Evolutionary conservation across 2,888 invertebrate species (phyloP), one percentile per base, ranked within the genome.

Genomic region (Aphodius sticticus): DNA sequence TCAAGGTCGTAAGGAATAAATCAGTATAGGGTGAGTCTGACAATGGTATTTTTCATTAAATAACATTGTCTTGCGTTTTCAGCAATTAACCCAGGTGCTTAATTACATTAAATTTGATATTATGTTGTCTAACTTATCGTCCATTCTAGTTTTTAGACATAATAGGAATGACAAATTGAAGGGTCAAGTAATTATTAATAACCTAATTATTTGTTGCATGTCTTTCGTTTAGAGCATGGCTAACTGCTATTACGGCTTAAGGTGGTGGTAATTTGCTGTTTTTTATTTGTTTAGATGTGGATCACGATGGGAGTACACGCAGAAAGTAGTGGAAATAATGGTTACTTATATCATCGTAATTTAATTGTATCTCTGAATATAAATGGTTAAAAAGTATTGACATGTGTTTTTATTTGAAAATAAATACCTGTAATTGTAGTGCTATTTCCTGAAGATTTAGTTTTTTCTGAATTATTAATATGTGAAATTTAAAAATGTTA

Each of bases 1-100:
- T 72, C 69, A 74, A 79, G 79, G 79, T 77, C 77, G 70, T 37
- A 79, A 79, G 74, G 79, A 79, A 5, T 79, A 79, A 69, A 12
- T 4, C 5, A 70, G 16, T 53, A 53, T 53, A 53, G 53, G 53
- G 53, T 53, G 53, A 53, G 53, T 53, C 12, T 53, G 9, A 1
- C 7, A 12, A 53, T 53, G 53, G 12, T 53, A 53, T 53, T 53
- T 53, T 53, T 12, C 12, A 53, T 53, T 53, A 9, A 53, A 53
- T 53, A 53, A 53, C 53, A 53, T 53, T 53, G 53, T 53, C 53
- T 53, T 12, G 53, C 53, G 53, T 53, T 53, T 53, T 53, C 53
- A 53, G 53, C 53, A 7, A 53, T 53, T 53, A 53, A 53, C 12
- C 53, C 3, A 53, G 12, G 7, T 53, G 53, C 53, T 53, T 53